Evolutionary conservation across 2,888 invertebrate genomes (phyloP).

Genomic region (Alsophila aescularia): DNA sequence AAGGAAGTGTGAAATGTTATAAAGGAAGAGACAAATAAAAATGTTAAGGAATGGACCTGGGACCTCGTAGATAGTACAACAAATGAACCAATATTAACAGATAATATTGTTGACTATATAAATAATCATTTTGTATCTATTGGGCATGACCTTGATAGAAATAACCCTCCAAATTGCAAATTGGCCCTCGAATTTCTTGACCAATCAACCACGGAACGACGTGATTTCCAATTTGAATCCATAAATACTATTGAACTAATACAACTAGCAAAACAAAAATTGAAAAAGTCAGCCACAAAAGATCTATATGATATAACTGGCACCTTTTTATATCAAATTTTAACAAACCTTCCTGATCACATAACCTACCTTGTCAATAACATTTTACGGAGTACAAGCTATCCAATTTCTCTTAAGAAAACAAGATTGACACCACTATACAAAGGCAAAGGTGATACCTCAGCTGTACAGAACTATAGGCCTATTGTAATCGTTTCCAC

Average conservation of each 20-base stretch:
- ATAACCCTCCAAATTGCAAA: not conserved
- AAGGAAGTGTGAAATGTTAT: conserved; percentile 1
- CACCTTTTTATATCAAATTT: not conserved
- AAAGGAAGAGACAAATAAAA: conserved; percentile 1
- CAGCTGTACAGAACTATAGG: not conserved
- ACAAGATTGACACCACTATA: not conserved
- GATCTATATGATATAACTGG: conserved; percentile 4
- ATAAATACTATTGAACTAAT: no score
- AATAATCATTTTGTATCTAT: not conserved
- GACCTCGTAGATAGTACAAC: not conserved
- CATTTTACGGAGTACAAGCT: not conserved
- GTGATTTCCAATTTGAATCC: not conserved
- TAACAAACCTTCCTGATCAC: not conserved
- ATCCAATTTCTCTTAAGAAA: not conserved
- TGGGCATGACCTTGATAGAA: not conserved
- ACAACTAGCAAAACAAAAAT: no score
- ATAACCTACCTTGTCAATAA: conserved; percentile 1
- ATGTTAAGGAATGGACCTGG: not conserved
- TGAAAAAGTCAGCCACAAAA: no score
- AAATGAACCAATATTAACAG: not conserved
- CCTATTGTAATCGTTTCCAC: conserved; percentile 8
- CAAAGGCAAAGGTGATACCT: not conserved
- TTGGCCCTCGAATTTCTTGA: not conserved
- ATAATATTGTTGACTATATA: not conserved
- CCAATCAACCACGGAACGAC: not conserved